Evolutionary conservation across 2,888 invertebrate species (phyloP).

Genomic region (Allophyes oxyacanthae): DNA sequence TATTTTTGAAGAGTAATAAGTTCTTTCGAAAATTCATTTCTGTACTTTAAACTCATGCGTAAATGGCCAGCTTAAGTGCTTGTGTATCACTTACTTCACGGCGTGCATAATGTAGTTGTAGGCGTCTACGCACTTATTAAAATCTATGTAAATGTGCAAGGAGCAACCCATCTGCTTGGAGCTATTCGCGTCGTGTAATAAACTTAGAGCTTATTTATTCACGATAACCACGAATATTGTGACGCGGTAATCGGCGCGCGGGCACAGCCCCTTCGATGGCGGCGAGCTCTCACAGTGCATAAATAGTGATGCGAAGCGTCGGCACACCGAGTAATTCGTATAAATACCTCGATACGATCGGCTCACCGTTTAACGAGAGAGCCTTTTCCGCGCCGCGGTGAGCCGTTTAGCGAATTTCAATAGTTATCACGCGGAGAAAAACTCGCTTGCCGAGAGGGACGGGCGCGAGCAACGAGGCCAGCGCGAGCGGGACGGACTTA

Average conservation of each 20-base stretch:
- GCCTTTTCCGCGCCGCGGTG: conserved; percentile 88
- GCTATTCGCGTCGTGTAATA: conserved; percentile 67
- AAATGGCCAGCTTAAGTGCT: conserved; percentile 5
- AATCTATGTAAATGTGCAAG: conserved; percentile 48
- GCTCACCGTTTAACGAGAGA: conserved; percentile 87
- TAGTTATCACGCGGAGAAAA: conserved; percentile 89
- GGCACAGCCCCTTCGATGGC: conserved; percentile 62
- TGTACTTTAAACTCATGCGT: conserved; percentile 4
- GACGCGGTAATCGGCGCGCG: conserved; percentile 65
- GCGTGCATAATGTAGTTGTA: conserved; percentile 12
- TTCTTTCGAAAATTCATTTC: neutral
- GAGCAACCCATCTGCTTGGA: conserved; percentile 38
- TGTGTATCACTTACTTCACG: conserved; percentile 19
- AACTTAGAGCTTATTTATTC: conserved; percentile 72
- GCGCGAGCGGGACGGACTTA: conserved; percentile 82
- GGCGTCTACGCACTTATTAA: conserved; percentile 26
- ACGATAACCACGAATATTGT: conserved; percentile 71
- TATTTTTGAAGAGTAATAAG: conserved; percentile 5
- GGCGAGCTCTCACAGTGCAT: conserved; percentile 72
- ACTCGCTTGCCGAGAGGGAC: conserved; percentile 81
- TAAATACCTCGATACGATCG: conserved; percentile 87
- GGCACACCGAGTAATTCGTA: conserved; percentile 80
- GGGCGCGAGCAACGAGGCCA: conserved; percentile 64
- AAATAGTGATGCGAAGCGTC: conserved; percentile 80
- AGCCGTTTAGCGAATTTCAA: conserved; percentile 89